A percentile compares a stretch with the other conserved stretches of the same genome.
These are phyloP conservation scores for Macquaria australasica DNA, from an alignment of 2,113 vertebrate genomes.

Conservation along the genomic window DNA sequence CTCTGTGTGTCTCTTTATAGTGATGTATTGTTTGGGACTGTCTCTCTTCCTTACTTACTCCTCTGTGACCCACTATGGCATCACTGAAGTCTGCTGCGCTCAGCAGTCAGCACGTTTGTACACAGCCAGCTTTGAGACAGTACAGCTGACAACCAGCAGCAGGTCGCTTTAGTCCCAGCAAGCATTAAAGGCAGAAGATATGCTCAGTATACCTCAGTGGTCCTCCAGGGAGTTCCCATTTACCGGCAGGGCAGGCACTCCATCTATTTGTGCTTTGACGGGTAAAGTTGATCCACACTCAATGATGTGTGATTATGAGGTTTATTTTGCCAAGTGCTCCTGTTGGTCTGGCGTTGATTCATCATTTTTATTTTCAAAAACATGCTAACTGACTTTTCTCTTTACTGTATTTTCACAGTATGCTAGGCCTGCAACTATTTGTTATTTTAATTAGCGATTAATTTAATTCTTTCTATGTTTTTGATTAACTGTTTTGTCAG, in stretches of 20 bases:
- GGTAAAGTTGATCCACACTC: slow-evolving; percentile 68
- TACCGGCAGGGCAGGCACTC: slow-evolving; percentile 45
- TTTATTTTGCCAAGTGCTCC: slow-evolving; percentile 57
- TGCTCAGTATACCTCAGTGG: slow-evolving; percentile 67
- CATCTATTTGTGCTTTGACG: slow-evolving; percentile 61
- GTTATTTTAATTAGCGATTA: neutral
- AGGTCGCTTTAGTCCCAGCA: slow-evolving; percentile 71
- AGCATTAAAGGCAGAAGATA: slow-evolving; percentile 62
- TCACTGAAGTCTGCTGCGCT: slow-evolving; percentile 66
- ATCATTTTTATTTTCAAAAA: slow-evolving; percentile 45
- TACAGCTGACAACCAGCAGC: slow-evolving; percentile 72
- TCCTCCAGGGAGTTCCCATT: slow-evolving; percentile 68
- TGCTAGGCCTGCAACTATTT: neutral
- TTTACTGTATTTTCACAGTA: slow-evolving; percentile 1
- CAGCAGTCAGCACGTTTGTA: slow-evolving; percentile 72
- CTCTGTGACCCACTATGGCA: slow-evolving; percentile 73
- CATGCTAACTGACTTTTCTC: neutral
- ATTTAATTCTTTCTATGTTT: neutral
- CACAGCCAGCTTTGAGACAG: slow-evolving; percentile 68
- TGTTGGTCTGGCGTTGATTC: slow-evolving; percentile 50
- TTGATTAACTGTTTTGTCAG: neutral
- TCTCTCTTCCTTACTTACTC: slow-evolving; percentile 62
- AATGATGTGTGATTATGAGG: slow-evolving; percentile 66
- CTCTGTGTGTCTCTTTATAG: slow-evolving; percentile 42
- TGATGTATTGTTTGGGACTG: slow-evolving; percentile 60